Conservation (phyloP, 2,797 vertebrate genomes). For the Hapalemur alaotrensis region DNA sequence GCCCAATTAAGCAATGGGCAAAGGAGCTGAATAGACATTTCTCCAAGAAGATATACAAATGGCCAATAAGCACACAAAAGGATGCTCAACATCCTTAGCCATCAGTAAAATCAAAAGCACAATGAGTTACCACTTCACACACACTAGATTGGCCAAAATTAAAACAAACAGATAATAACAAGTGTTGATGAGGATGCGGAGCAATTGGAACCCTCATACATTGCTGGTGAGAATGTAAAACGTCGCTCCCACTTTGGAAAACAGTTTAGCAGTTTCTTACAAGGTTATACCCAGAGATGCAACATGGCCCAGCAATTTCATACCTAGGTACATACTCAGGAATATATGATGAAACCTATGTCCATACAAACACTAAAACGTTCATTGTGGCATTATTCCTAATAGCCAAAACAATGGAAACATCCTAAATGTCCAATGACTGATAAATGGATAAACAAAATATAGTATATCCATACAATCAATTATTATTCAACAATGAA, state of each 20-base stretch:
- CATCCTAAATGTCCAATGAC: background rate
- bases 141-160: background rate
- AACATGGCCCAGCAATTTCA: background rate
- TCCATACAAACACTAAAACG: background rate
- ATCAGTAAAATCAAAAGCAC: background rate
- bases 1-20: background rate
- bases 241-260: background rate
- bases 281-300: background rate
- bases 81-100: background rate
- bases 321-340: background rate
- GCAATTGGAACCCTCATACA: background rate
- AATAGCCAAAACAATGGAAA: background rate
- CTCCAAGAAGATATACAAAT: background rate
- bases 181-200: background rate
- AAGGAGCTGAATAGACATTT: background rate
- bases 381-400: background rate
- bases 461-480: background rate
- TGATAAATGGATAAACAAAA: background rate
- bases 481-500: background rate
- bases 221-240: background rate
- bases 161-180: background rate
- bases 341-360: background rate
- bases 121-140: background rate
- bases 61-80: background rate
- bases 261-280: background rate